Evolutionary conservation across 2,797 vertebrate genomes (phyloP), one percentile per base, ranked within the genome.

Genomic region (Spea hammondii): DNA sequence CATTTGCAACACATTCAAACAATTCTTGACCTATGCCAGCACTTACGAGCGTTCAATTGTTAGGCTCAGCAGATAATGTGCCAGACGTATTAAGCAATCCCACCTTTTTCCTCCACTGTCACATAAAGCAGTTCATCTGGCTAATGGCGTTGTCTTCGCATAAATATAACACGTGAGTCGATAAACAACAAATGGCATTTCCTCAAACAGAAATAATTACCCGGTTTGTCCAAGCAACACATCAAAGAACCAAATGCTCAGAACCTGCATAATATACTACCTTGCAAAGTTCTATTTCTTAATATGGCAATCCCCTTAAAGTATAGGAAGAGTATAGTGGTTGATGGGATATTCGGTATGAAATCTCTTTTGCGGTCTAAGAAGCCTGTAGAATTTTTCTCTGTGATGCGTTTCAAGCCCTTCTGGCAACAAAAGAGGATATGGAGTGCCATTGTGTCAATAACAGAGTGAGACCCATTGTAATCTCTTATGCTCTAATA

Each of bases 1-100:
- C 88, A 88, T 84, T 83, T 85, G 86, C 87, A 86, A 86, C 83
- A 83, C 76, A 65, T 83, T 86, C 86, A 88, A 88, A 88, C 84
- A 84, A 83, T 64, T 78, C 88, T 88, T 90, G 90, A 90, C 88
- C 87, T 84, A 84, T 53, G 83, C 83, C 84, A 85, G 79, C 83
- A 82, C 74, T 85, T 83, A 83, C 54, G 78, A 70, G 84, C 85
- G 60, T 79, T 84, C 85, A 74, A 17, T 82, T 82, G 78, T 85
- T 80, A 79, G 83, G 76, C n/a, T 4, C 10, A 5, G 81, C 79
- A 5, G 80, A 85, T 78, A 74, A 83, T 86, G 83, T 65, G 82
- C 32, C 32, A 78, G 50, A 84, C 57, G 4, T 4, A 76, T 59
- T 69, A 70, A 84, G 12, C 65, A 17, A 32, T 3, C 48, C 3